A percentile compares a stretch with the other conserved stretches of the same genome.
phyloP scores from a whole-genome alignment of 1,140 invertebrate species.

The Cylas formicarius region DNA sequence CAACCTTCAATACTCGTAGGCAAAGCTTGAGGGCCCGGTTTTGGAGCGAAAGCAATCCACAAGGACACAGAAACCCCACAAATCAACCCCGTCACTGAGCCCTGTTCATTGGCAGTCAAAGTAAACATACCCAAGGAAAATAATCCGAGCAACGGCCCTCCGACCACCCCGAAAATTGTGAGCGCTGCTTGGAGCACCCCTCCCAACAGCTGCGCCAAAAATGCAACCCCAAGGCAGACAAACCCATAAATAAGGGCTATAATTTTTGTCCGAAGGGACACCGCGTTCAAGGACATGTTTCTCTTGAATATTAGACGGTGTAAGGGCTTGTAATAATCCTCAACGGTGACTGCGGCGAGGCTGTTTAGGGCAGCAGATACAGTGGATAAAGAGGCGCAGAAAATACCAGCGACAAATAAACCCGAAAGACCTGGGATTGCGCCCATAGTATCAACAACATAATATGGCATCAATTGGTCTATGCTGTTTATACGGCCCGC shows the following conservation, averaged over 20 bases:
- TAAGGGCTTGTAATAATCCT: constrained; percentile 66
- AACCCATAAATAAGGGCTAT: constrained; percentile 61
- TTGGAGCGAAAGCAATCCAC: constrained; percentile 81
- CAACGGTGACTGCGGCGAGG: constrained; percentile 76
- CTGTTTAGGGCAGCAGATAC: constrained; percentile 80
- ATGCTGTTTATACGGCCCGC: constrained; percentile 46
- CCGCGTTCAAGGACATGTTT: constrained; percentile 28
- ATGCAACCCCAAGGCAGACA: constrained; percentile 63
- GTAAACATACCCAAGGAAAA: constrained; percentile 73
- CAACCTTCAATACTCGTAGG: constrained; percentile 55
- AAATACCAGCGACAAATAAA: constrained; percentile 75
- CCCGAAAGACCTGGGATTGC: constrained; percentile 65
- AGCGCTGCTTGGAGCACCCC: constrained; percentile 66
- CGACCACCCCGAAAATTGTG: constrained; percentile 72
- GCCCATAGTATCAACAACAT: constrained; percentile 68
- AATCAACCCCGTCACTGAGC: constrained; percentile 59
- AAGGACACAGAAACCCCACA: constrained; percentile 61
- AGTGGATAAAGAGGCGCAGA: constrained; percentile 77
- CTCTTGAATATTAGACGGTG: constrained; percentile 31
- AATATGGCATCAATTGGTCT: constrained; percentile 65
- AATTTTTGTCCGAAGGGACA: constrained; percentile 49
- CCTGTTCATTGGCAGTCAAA: constrained; percentile 58
- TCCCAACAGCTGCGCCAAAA: constrained; percentile 64
- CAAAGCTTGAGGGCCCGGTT: constrained; percentile 57
- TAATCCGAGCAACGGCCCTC: constrained; percentile 71